These are phyloP conservation scores for Etia nguti DNA, from an alignment of 2,113 vertebrate species.

Conservation along the genomic window DNA sequence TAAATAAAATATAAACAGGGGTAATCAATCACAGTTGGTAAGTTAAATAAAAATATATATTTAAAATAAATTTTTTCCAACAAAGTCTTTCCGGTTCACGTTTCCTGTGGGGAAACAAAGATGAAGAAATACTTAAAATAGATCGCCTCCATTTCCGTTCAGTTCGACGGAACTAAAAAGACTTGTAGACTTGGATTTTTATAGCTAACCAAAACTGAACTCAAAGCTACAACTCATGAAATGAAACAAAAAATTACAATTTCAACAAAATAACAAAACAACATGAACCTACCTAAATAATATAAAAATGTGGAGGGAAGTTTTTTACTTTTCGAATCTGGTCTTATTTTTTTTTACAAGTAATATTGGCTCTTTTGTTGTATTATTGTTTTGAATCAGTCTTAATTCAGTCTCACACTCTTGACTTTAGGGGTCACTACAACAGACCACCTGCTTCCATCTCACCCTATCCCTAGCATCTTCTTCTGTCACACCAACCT, in stretches of 20 bases:
- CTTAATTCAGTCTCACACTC: not conserved
- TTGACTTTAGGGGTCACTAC: not conserved
- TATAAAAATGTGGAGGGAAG: not conserved
- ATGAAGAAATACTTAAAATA: not conserved
- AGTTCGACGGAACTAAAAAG: not conserved
- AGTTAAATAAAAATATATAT: not conserved
- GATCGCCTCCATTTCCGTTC: not conserved
- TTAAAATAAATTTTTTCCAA: rapidly evolving
- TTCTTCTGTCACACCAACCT: not conserved
- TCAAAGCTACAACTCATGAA: not conserved
- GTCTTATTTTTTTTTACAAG: not conserved
- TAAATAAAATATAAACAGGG: not conserved
- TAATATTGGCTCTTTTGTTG: not conserved
- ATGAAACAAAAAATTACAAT: not conserved
- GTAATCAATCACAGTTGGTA: not conserved
- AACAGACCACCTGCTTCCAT: not conserved
- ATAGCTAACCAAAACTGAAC: not conserved
- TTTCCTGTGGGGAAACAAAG: not conserved
- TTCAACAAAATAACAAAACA: not conserved
- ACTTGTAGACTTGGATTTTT: not conserved
- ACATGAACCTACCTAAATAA: not conserved
- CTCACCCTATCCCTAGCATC: not conserved
- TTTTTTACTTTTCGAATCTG: not conserved
- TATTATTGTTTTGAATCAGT: not conserved
- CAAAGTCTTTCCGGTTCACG: not conserved